Conservation (phyloP, 1,140 invertebrate species). For the Aphelenchoides fujianensis region DNA sequence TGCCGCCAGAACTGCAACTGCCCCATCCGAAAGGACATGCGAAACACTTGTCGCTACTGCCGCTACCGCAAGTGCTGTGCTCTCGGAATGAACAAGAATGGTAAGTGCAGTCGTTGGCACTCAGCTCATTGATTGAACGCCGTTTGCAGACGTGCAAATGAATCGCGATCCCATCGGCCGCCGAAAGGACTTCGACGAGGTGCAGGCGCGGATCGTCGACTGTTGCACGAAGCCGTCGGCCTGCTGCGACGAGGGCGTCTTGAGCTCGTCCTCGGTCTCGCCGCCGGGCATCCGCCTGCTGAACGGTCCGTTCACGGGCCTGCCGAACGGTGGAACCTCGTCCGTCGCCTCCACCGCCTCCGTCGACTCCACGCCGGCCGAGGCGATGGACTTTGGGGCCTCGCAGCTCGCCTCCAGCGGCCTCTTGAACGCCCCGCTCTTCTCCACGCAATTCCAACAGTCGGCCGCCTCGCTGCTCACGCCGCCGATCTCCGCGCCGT, state of each 20-base stretch:
- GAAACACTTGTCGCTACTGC: constrained; percentile 50
- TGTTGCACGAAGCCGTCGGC: constrained; percentile 19
- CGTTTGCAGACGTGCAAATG: constrained; percentile 50
- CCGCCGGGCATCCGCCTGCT: background rate
- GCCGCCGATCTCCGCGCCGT: background rate
- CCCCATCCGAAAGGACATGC: constrained; percentile 41
- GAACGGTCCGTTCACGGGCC: background rate
- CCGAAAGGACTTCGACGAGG: constrained; percentile 25
- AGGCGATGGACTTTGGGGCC: background rate
- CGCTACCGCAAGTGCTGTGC: constrained; percentile 37
- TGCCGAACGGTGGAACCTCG: background rate
- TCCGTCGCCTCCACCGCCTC: background rate
- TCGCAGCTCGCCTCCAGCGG: background rate
- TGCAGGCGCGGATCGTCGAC: constrained; percentile 13
- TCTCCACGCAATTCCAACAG: background rate
- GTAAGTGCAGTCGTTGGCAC: constrained; percentile 19
- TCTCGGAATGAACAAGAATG: constrained; percentile 49
- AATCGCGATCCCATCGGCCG: constrained; percentile 50
- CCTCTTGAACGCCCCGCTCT: background rate
- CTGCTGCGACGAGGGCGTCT: constrained; percentile 25
- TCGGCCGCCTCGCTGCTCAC: background rate
- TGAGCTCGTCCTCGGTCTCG: too few relatives aligned
- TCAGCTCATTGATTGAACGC: background rate
- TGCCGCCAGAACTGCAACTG: constrained; percentile 45
- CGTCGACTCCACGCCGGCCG: background rate